Conservation (phyloP, 2,113 vertebrate genomes). For the Ascaphus truei region DNA sequence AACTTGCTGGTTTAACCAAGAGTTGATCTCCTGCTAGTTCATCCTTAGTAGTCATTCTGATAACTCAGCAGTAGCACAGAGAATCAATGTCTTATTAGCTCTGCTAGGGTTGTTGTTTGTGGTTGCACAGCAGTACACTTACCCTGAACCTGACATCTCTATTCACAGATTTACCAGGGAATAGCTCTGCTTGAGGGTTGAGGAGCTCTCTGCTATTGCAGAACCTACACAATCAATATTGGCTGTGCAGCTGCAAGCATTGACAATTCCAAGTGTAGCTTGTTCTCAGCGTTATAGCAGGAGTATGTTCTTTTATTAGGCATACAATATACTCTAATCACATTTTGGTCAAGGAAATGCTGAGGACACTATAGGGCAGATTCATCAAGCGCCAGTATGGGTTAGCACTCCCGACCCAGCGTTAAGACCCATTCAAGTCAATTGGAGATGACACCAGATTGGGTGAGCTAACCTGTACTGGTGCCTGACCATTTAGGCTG, state of each 20-base stretch:
- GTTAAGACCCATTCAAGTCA: no score
- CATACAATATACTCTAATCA: neutral
- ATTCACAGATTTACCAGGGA: neutral
- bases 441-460: no score
- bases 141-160: neutral
- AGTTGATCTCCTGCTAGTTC: neutral
- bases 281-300: neutral
- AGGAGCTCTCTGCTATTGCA: neutral
- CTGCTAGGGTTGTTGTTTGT: neutral
- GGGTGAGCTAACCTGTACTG: no score
- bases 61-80: neutral
- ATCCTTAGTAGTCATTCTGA: neutral
- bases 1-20: neutral
- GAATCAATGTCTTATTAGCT: conserved; percentile 5
- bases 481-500: no score
- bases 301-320: neutral
- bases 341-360: no score
- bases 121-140: neutral
- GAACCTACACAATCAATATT: conserved; percentile 1
- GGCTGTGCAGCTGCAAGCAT: neutral
- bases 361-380: no score
- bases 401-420: no score
- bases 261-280: neutral
- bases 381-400: no score
- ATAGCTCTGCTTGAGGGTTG: neutral